A percentile compares a stretch with the other conserved stretches of the same genome.
Evolutionary conservation across 2,113 vertebrate genomes (phyloP).

Genomic region (Serilophus lunatus): DNA sequence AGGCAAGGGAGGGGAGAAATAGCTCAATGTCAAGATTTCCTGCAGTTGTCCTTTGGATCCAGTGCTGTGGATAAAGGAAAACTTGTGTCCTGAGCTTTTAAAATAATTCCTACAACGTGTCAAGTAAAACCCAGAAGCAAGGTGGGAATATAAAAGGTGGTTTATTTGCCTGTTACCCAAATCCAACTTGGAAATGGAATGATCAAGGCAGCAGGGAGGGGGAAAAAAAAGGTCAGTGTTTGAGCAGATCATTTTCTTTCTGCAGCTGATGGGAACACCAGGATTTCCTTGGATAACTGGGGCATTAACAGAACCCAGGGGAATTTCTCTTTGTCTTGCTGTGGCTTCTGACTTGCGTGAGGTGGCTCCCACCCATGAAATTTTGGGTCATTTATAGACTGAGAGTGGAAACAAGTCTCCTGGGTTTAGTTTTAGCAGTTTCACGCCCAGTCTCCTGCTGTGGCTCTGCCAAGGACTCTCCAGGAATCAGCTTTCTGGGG

Average conservation of each 20-base stretch:
- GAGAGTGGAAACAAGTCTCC: neutral
- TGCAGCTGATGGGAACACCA: neutral
- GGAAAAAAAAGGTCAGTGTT: neutral
- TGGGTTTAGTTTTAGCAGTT: neutral
- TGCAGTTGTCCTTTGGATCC: neutral
- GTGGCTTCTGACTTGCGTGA: neutral
- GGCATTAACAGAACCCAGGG: neutral
- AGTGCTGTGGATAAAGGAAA: neutral
- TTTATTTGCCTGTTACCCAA: neutral
- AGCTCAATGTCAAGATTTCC: neutral
- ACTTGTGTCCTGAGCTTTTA: neutral
- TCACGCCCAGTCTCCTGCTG: rapidly evolving
- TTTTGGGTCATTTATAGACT: neutral
- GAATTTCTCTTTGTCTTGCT: neutral
- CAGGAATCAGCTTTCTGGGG: neutral
- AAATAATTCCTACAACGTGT: neutral
- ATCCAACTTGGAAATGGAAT: neutral
- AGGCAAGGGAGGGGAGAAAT: neutral
- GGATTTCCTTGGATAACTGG: neutral
- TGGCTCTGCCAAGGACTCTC: neutral
- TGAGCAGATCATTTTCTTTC: neutral
- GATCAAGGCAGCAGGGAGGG: neutral
- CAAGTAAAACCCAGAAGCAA: neutral
- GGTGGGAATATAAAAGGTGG: neutral
- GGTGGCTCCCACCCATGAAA: neutral